A percentile compares a stretch with the other conserved stretches of the same genome.
These are phyloP conservation scores for Pygocentrus nattereri DNA, from an alignment of 2,797 vertebrate genomes.

Conservation along the genomic window DNA sequence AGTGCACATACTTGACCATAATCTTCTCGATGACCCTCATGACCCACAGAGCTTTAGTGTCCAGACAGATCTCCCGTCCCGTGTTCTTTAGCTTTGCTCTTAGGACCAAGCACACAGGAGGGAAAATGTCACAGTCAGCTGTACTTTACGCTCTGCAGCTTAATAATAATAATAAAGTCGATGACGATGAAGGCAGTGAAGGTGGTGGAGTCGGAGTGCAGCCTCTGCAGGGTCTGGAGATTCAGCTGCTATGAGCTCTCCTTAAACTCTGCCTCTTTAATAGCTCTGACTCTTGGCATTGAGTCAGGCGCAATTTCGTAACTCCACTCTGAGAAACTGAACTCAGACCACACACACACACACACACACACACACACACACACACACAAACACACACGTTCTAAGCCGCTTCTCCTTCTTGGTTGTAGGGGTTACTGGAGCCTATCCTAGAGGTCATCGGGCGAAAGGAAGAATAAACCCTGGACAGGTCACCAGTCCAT, in stretches of 20 bases:
- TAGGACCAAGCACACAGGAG: neutral
- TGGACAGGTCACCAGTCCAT: too few relatives aligned
- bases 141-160: neutral
- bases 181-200: neutral
- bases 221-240: neutral
- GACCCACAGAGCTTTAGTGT: slow-evolving; percentile 53
- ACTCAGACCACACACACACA: neutral
- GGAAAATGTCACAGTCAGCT: neutral
- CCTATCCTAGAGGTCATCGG: too few relatives aligned
- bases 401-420: too few relatives aligned
- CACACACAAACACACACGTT: too few relatives aligned
- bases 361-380: too few relatives aligned
- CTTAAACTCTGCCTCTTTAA: neutral
- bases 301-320: neutral
- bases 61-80: slow-evolving; percentile 50
- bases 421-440: too few relatives aligned
- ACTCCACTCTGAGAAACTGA: neutral
- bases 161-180: neutral
- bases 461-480: too few relatives aligned
- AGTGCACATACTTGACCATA: slow-evolving; percentile 53
- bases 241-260: neutral
- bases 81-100: slow-evolving; percentile 58
- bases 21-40: slow-evolving; percentile 54
- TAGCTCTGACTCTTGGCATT: neutral
- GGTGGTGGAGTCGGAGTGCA: neutral